These are phyloP conservation scores for Luperina testacea DNA, from an alignment of 2,888 invertebrate genomes.

Conservation along the genomic window DNA sequence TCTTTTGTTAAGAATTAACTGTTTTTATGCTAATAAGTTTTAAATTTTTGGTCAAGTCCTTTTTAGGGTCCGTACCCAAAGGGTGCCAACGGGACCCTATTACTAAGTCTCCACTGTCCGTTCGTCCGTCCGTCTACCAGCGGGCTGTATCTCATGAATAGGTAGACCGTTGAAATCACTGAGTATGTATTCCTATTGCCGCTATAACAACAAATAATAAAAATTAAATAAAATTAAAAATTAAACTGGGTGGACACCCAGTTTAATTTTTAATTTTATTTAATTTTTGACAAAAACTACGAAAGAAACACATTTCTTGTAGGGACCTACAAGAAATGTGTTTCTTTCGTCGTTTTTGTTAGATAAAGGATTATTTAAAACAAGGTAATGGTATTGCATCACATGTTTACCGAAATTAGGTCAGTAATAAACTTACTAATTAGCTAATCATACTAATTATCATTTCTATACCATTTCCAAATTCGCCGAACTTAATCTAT, in stretches of 20 bases:
- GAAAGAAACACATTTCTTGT: too few relatives aligned
- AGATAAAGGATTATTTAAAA: not conserved
- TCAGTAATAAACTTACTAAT: constrained; percentile 5
- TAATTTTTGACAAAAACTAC: too few relatives aligned
- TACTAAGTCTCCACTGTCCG: not conserved
- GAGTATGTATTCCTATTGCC: not conserved
- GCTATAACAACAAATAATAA: too few relatives aligned
- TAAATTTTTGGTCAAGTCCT: not conserved
- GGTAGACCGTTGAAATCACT: not conserved
- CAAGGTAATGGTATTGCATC: not conserved
- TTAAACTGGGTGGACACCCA: too few relatives aligned
- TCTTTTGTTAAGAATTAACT: not conserved
- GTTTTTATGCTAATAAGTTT: not conserved
- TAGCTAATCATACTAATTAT: not conserved
- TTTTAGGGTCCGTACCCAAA: not conserved
- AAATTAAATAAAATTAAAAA: too few relatives aligned
- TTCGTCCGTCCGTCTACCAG: not conserved
- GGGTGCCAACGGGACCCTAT: not conserved
- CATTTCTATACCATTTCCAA: constrained; percentile 7
- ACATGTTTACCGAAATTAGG: not conserved
- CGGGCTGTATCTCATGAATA: not conserved
- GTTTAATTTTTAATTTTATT: too few relatives aligned
- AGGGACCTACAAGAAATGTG: too few relatives aligned
- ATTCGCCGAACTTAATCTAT: constrained; percentile 15
- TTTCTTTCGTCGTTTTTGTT: not conserved